Evolutionary conservation across 2,797 vertebrate genomes (phyloP), one percentile per base, ranked within the genome.

Genomic region (Pseudotriccus pelzelni): DNA sequence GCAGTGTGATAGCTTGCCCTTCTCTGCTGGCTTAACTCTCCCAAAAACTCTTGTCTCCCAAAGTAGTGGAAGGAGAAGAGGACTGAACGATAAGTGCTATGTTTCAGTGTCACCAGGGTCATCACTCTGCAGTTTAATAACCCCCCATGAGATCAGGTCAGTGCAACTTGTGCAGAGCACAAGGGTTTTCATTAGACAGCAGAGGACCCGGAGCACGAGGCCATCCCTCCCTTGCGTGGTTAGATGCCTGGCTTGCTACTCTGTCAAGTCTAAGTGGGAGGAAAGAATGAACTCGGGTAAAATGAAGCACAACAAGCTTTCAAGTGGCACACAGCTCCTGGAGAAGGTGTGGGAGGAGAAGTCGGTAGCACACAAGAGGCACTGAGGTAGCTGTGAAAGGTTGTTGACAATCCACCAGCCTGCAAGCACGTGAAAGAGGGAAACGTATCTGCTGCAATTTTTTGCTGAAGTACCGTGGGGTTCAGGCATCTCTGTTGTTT

Each of bases 281-380:
- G 59, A 92, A 74, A 85, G 78, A 64, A 63, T 27, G 53, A 87
- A 68, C 44, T 59, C 7, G 11, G 67, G 9, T 70, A 74, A 79
- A 47, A 52, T 0, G 0, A 87, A 89, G 41, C 67, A 87, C 56
- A 87, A 37, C 49, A 77, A 74, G 21, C 56, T 89, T 89, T 66
- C 80, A 78, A 80, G 70, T 52, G 56, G 49, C 34, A 24, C 39
- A 21, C 23, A 75, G 47, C 41, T 90, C 83, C 81, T 80, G 81
- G 75, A 94, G 93, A 87, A 93, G 72, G 41, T 80, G 90, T 90
- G 82, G 93, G 94, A 94, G 87, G 91, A 84, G 77, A 80, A 78
- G 55, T 4, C 7, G 12, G 53, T 87, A 32, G 37, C n/a, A 46
- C 17, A 7, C 15, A 34, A 92, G 62, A 4, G 1, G 50, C 46